phyloP scores from a whole-genome alignment of 2,888 invertebrate genomes.

The Cryptophagus acutangulus region DNA sequence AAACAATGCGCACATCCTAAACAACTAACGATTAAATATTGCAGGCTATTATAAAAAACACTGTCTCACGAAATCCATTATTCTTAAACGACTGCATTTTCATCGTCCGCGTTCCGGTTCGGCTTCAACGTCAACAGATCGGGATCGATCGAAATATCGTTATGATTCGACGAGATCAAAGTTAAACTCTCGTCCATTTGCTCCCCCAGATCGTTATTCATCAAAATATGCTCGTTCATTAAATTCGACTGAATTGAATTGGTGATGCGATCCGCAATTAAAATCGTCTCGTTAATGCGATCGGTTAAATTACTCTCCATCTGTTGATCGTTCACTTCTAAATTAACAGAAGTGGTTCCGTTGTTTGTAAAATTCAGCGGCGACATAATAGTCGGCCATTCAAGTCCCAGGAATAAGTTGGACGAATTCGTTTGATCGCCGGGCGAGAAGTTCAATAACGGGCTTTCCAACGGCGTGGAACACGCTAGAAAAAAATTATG shows the following conservation, averaged over 20 bases:
- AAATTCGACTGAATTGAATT: conserved; percentile 36
- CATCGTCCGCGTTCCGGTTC: conserved; percentile 5
- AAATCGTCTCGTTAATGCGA: conserved; percentile 39
- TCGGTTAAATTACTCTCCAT: conserved; percentile 3
- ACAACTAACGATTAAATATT: no score
- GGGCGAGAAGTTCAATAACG: conserved; percentile 35
- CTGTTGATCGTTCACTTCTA: conserved; percentile 14
- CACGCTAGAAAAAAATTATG: conserved; percentile 33
- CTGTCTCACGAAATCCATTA: no score
- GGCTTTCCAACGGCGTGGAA: conserved; percentile 38
- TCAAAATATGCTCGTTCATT: conserved; percentile 38
- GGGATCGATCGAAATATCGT: conserved; percentile 44
- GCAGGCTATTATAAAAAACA: no score
- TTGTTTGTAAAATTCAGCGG: conserved; percentile 20
- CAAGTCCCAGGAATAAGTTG: conserved; percentile 43
- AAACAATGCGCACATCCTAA: no score
- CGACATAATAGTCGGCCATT: conserved; percentile 41
- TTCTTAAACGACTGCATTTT: no score
- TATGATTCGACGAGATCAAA: conserved; percentile 22
- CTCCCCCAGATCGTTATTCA: conserved; percentile 32
- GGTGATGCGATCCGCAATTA: conserved; percentile 42
- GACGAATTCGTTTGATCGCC: conserved; percentile 20
- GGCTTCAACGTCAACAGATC: conserved; percentile 46
- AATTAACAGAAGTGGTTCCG: neutral
- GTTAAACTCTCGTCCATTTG: conserved; percentile 30